phyloP scores from a whole-genome alignment of 2,113 vertebrate genomes.

The Manacus vitellinus region DNA sequence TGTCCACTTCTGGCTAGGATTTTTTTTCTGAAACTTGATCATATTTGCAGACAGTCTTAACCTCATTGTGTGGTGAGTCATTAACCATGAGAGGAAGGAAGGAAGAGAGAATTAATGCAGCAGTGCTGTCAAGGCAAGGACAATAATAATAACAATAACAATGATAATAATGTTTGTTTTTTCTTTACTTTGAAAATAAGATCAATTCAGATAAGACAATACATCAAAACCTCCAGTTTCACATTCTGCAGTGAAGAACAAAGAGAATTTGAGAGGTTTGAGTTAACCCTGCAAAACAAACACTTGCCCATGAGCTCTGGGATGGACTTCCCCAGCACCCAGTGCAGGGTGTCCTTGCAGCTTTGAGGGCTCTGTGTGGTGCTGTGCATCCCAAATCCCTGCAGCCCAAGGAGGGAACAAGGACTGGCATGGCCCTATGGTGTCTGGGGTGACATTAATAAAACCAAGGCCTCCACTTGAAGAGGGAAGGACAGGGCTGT shows the following conservation, averaged over 20 bases:
- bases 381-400: neutral
- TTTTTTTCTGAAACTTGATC: neutral
- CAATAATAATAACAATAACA: neutral
- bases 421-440: neutral
- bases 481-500: neutral
- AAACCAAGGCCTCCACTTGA: neutral
- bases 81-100: neutral
- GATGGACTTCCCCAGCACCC: neutral
- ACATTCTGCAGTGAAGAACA: neutral
- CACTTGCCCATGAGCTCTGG: accelerated
- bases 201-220: neutral
- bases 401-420: neutral
- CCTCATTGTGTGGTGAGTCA: neutral
- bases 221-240: neutral
- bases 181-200: neutral
- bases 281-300: neutral
- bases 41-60: neutral
- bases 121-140: neutral
- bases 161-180: neutral
- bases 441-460: neutral
- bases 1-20: neutral
- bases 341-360: neutral
- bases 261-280: neutral
- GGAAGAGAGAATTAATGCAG: neutral
- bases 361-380: neutral